A percentile compares a stretch with the other conserved stretches of the same genome.
Evolutionary conservation across 1,140 invertebrate genomes (phyloP).

Genomic region (Dryas iulia): DNA sequence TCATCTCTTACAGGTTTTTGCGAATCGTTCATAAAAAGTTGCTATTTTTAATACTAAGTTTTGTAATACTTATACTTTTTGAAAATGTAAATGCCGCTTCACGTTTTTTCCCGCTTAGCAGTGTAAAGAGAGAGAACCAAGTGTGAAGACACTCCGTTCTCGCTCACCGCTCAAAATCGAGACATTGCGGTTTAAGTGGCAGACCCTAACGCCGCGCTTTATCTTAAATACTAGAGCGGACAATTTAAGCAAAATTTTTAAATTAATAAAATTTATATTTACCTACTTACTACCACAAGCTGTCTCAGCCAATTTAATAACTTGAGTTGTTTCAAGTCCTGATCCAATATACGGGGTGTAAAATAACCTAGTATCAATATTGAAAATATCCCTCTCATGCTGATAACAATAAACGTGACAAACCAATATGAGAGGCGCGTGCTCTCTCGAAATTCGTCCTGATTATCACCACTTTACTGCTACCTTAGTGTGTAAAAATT

Average conservation of each 20-base stretch:
- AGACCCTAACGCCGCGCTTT: too few species aligned
- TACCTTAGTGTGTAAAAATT: not conserved
- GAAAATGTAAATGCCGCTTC: too few species aligned
- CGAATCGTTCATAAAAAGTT: too few species aligned
- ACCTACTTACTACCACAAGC: not conserved
- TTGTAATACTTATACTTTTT: too few species aligned
- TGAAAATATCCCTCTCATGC: slow-evolving; percentile 39
- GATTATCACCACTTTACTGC: slow-evolving; percentile 40
- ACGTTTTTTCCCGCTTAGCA: too few species aligned
- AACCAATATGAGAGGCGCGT: slow-evolving; percentile 47
- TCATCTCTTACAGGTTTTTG: too few species aligned
- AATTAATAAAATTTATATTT: not conserved
- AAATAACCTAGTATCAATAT: slow-evolving; percentile 65
- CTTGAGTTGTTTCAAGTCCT: not conserved
- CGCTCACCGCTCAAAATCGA: too few species aligned
- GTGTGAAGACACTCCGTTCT: too few species aligned
- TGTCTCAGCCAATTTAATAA: not conserved
- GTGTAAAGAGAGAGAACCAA: too few species aligned
- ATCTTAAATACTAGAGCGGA: too few species aligned
- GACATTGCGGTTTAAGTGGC: too few species aligned
- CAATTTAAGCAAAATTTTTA: not conserved
- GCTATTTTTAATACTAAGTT: too few species aligned
- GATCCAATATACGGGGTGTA: slow-evolving; percentile 24
- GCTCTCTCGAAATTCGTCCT: slow-evolving; percentile 43
- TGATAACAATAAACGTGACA: slow-evolving; percentile 36